phyloP scores from a whole-genome alignment of 1,140 invertebrate species.

The Armadillidium nasatum region DNA sequence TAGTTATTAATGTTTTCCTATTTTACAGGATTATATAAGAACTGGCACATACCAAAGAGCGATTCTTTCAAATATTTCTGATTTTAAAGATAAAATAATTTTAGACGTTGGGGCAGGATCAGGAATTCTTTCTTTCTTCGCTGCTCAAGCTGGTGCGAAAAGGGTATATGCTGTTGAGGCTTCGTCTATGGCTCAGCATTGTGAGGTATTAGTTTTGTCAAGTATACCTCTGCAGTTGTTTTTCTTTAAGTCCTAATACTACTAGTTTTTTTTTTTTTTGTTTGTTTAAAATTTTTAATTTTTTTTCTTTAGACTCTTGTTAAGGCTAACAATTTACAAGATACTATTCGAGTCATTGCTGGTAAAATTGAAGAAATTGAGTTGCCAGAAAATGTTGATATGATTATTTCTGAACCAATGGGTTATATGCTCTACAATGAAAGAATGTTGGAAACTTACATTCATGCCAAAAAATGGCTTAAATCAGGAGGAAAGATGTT shows the following conservation, averaged over 20 bases:
- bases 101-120: conserved; percentile 95
- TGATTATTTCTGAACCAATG: conserved; percentile 99
- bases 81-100: conserved; percentile 89
- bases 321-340: conserved; percentile 77
- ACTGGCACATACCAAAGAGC: conserved; percentile 98
- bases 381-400: conserved; percentile 88
- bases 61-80: conserved; percentile 85
- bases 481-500: conserved; percentile 92
- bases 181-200: conserved; percentile 95
- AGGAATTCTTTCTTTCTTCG: conserved; percentile 97
- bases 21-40: conserved; percentile 82
- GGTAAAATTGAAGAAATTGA: conserved; percentile 99
- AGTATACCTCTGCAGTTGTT: conserved; percentile 14
- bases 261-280: too few species aligned
- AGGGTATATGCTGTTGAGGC: conserved; percentile 98
- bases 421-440: conserved; percentile 99
- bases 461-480: conserved; percentile 98
- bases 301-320: conserved; percentile 73
- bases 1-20: too few species aligned
- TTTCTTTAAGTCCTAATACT: too few species aligned
- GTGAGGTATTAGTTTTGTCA: conserved; percentile 69
- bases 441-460: conserved; percentile 96
- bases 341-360: conserved; percentile 84
- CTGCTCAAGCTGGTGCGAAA: conserved; percentile 91
- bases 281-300: too few species aligned